phyloP scores from a whole-genome alignment of 1,140 invertebrate genomes.

The Fragariocoptes setiger region DNA sequence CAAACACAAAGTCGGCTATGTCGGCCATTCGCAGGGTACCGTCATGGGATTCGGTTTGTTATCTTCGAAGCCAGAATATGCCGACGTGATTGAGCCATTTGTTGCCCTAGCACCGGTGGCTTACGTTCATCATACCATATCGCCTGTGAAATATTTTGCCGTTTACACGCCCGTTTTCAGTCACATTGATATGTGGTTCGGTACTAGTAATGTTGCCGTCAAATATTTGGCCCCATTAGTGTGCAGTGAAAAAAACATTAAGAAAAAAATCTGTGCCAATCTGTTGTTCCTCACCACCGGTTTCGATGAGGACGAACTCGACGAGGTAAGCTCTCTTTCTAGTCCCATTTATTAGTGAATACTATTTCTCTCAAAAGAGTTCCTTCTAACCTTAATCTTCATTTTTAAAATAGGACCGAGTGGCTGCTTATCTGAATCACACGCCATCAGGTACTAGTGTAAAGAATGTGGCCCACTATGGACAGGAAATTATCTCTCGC shows the following conservation, averaged over 20 bases:
- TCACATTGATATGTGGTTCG: background rate
- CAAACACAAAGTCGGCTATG: constrained; percentile 24
- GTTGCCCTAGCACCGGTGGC: constrained; percentile 40
- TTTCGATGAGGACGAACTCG: constrained; percentile 6
- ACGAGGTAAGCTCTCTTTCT: background rate
- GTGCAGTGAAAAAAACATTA: background rate
- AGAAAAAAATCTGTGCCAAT: constrained; percentile 5
- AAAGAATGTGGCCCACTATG: constrained; percentile 32
- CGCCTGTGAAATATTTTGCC: constrained; percentile 21
- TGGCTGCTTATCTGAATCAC: constrained; percentile 39
- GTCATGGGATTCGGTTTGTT: constrained; percentile 27
- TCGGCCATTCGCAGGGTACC: constrained; percentile 34
- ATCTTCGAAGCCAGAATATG: constrained; percentile 27
- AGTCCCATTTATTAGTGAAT: no score
- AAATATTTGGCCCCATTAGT: background rate
- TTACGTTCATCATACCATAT: constrained; percentile 31
- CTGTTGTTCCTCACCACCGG: constrained; percentile 7
- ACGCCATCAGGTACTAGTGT: constrained; percentile 48
- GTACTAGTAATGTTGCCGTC: background rate
- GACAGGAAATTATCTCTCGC: constrained; percentile 14
- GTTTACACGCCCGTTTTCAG: background rate
- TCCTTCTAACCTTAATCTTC: background rate
- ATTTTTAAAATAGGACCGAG: constrained; percentile 23
- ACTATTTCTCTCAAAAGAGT: background rate
- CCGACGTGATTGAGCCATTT: constrained; percentile 20